Evolutionary conservation across 2,113 vertebrate genomes (phyloP).

Genomic region (Odocoileus virginianus): DNA sequence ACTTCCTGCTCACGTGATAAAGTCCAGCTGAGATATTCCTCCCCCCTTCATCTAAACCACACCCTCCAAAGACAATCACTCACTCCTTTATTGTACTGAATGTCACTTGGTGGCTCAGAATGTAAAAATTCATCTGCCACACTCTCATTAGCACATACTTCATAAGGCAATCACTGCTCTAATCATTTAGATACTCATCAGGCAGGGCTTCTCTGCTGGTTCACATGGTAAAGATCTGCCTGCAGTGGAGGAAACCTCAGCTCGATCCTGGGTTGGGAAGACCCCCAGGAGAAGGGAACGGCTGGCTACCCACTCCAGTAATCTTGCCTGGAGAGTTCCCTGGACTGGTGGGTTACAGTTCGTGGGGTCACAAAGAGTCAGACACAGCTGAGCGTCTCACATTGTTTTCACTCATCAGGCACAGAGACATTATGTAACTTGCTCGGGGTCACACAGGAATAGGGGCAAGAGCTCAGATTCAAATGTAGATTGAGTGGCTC

Average conservation of each 20-base stretch:
- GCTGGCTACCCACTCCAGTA: background rate
- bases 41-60: background rate
- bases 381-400: background rate
- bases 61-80: background rate
- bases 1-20: background rate
- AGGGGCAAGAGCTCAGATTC: background rate
- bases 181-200: background rate
- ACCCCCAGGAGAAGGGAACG: background rate
- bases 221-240: background rate
- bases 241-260: background rate
- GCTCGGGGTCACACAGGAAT: background rate
- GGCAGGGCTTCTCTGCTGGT: background rate
- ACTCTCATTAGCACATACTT: background rate
- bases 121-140: background rate
- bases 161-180: background rate
- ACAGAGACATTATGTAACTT: background rate
- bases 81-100: background rate
- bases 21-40: no score
- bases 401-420: background rate
- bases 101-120: background rate
- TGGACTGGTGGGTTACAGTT: background rate
- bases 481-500: background rate
- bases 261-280: background rate
- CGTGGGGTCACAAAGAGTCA: fast-evolving
- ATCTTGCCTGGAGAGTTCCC: background rate